Evolutionary conservation across 2,888 invertebrate species (phyloP).

Genomic region (Ischnura elegans): DNA sequence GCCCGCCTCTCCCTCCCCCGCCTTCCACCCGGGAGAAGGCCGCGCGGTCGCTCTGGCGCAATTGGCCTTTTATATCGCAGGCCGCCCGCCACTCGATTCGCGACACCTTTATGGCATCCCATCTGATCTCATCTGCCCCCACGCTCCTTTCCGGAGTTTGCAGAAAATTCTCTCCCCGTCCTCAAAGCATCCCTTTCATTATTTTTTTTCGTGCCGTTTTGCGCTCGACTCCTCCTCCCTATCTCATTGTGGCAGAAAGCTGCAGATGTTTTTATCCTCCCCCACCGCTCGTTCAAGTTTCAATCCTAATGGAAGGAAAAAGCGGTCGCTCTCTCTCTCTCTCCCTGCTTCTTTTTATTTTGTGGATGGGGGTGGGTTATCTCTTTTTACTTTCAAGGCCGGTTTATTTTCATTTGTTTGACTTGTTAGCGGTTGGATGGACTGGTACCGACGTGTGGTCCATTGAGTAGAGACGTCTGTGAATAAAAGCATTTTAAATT

Average conservation of each 20-base stretch:
- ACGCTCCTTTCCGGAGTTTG: slow-evolving; percentile 9
- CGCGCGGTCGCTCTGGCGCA: not conserved
- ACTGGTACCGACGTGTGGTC: no score
- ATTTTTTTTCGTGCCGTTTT: not conserved
- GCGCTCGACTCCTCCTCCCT: not conserved
- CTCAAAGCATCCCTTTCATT: not conserved
- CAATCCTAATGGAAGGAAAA: no score
- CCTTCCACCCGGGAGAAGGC: not conserved
- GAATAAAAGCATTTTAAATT: no score
- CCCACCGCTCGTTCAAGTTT: no score
- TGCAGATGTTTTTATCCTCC: not conserved
- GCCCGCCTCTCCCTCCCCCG: not conserved
- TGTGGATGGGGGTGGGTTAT: not conserved
- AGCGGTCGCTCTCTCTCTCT: no score
- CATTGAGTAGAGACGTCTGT: no score
- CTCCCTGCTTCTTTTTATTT: not conserved
- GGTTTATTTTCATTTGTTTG: not conserved
- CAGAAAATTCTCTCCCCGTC: not conserved
- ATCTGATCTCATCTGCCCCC: not conserved
- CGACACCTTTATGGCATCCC: slow-evolving; percentile 31
- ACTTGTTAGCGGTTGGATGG: no score
- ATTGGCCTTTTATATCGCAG: not conserved
- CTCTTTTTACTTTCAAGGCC: not conserved
- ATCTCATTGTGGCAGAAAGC: not conserved
- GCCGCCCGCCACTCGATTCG: not conserved